Conservation (phyloP, 2,113 vertebrate species). For the Psittacara wagleri region DNA sequence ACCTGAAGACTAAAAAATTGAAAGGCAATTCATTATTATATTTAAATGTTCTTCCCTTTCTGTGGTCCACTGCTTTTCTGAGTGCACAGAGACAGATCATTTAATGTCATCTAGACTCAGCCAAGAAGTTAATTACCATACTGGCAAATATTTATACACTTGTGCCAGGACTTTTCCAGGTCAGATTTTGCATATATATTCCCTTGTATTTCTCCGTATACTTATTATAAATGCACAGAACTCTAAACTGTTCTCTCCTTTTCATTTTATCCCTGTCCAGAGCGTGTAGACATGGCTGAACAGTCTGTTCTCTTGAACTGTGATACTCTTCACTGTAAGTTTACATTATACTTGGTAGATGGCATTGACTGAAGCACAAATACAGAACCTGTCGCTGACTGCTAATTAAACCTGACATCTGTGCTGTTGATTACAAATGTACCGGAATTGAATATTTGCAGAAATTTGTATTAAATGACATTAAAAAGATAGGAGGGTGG, state of each 20-base stretch:
- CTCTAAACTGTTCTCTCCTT: background rate
- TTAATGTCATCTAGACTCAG: background rate
- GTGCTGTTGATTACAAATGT: background rate
- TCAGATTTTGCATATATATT: background rate
- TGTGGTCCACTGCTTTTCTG: background rate
- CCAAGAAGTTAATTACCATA: background rate
- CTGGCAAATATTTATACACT: background rate
- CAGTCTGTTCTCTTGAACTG: background rate
- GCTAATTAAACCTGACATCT: background rate
- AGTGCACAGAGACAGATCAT: background rate
- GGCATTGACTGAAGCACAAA: background rate
- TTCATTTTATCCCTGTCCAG: background rate
- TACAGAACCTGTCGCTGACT: background rate
- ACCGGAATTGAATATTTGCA: background rate
- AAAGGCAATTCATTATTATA: background rate
- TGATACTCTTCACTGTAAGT: background rate
- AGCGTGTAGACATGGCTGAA: background rate
- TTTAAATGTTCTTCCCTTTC: background rate
- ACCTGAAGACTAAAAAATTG: background rate
- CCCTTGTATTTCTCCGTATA: background rate
- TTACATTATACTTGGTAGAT: background rate
- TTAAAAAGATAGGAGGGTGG: background rate
- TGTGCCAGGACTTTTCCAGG: background rate
- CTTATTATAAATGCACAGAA: background rate
- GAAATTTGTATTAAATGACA: background rate